Conservation (phyloP, 2,113 vertebrate genomes). For the Carassius gibelio region DNA sequence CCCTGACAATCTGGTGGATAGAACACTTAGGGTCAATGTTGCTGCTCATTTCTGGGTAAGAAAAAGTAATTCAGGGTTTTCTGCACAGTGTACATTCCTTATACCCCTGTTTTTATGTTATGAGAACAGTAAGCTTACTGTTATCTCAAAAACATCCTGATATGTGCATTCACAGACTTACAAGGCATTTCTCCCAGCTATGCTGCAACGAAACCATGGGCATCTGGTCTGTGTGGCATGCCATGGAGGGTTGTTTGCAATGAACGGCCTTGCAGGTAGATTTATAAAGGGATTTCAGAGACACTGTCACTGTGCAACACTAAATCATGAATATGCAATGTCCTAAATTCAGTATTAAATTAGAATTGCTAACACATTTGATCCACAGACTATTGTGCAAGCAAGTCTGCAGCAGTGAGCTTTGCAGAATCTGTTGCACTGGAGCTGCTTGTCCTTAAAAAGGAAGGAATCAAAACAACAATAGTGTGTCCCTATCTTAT, state of each 20-base stretch:
- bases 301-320: not conserved
- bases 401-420: slow-evolving; percentile 80
- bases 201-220: slow-evolving; percentile 51
- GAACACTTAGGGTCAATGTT: slow-evolving; percentile 51
- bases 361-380: slow-evolving; percentile 17
- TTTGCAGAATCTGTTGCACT: slow-evolving; percentile 76
- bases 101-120: not conserved
- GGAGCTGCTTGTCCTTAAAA: slow-evolving; percentile 66
- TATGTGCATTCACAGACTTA: slow-evolving; percentile 50
- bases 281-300: not conserved
- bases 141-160: slow-evolving; percentile 29
- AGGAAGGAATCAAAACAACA: slow-evolving; percentile 79
- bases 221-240: slow-evolving; percentile 53
- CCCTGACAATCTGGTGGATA: slow-evolving; percentile 51
- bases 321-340: not conserved
- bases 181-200: slow-evolving; percentile 54
- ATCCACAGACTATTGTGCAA: slow-evolving; percentile 83
- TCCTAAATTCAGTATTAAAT: not conserved
- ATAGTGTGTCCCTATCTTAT: slow-evolving; percentile 78
- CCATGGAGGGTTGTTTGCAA: slow-evolving; percentile 50
- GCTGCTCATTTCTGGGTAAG: slow-evolving; percentile 56
- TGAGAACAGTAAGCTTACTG: not conserved
- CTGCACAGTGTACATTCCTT: not conserved
- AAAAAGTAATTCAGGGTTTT: not conserved
- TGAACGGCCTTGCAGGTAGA: slow-evolving; percentile 56